These are phyloP conservation scores for Disparrhopalites patrizii DNA, from an alignment of 2,888 invertebrate species.

Conservation along the genomic window DNA sequence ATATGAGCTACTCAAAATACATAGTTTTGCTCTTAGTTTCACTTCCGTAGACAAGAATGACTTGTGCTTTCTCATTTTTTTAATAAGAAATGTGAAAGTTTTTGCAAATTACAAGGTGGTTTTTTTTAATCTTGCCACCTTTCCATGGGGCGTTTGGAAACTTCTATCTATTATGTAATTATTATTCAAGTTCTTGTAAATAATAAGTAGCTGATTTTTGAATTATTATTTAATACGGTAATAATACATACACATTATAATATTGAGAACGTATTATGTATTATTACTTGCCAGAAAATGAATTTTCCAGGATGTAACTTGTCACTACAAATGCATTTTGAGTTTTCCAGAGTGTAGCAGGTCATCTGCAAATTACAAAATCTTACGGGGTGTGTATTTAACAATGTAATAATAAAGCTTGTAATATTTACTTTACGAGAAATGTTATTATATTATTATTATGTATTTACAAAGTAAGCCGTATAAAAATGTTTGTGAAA, in stretches of 20 bases:
- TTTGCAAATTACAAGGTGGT: background rate
- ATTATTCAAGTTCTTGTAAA: too few species aligned
- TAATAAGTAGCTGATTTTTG: too few species aligned
- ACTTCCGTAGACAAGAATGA: background rate
- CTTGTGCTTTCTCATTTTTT: background rate
- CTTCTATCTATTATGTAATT: too few species aligned
- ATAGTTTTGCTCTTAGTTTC: too few species aligned
- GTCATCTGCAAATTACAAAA: background rate
- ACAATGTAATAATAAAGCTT: constrained; percentile 3
- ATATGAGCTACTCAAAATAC: too few species aligned
- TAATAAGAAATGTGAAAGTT: background rate
- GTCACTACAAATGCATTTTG: background rate
- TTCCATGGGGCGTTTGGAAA: too few species aligned
- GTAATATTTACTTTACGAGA: constrained; percentile 10
- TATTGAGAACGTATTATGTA: background rate
- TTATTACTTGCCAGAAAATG: background rate
- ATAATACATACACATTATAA: background rate
- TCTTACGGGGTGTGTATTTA: constrained; percentile 5
- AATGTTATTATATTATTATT: constrained; percentile 11
- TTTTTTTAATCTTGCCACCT: too few species aligned
- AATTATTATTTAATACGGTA: background rate
- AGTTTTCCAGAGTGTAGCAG: background rate
- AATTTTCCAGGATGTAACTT: background rate
- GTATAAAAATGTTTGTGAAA: background rate
- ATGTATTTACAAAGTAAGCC: constrained; percentile 4